Evolutionary conservation across 2,888 invertebrate species (phyloP).

Genomic region (Leucoma salicis): DNA sequence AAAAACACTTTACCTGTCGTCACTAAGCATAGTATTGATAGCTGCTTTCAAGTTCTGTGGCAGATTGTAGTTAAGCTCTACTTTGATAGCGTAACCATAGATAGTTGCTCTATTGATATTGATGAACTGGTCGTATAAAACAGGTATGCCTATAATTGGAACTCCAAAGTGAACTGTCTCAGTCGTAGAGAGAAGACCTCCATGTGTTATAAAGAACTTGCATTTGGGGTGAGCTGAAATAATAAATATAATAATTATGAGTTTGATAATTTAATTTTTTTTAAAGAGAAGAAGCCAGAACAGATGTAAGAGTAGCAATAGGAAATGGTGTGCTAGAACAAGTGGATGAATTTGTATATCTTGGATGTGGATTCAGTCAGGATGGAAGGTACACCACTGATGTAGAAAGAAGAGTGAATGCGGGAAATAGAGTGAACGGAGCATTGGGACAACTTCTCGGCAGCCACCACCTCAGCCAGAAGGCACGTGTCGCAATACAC

Average conservation of each 20-base stretch:
- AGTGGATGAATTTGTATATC: too few relatives aligned
- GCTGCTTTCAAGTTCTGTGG: conserved; percentile 40
- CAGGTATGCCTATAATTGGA: conserved; percentile 50
- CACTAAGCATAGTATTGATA: conserved; percentile 38
- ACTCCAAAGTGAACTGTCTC: conserved; percentile 53
- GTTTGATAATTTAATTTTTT: background rate
- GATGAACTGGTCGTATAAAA: conserved; percentile 52
- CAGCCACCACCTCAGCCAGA: too few relatives aligned
- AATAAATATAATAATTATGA: background rate
- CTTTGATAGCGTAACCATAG: conserved; percentile 46
- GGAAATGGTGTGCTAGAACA: too few relatives aligned
- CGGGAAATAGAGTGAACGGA: too few relatives aligned
- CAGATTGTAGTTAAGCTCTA: conserved; percentile 38
- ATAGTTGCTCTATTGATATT: conserved; percentile 49
- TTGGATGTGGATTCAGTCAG: too few relatives aligned
- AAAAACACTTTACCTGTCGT: conserved; percentile 14
- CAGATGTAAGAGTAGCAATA: too few relatives aligned
- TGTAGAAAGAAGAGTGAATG: too few relatives aligned
- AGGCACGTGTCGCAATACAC: too few relatives aligned
- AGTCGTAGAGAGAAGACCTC: conserved; percentile 49
- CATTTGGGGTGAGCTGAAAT: conserved; percentile 50
- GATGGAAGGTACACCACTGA: too few relatives aligned
- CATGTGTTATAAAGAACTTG: conserved; percentile 47
- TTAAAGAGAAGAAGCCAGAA: background rate
- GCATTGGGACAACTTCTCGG: too few relatives aligned